These are phyloP conservation scores for Phylloscopus collybita DNA, from an alignment of 2,797 vertebrate genomes.

Conservation along the genomic window DNA sequence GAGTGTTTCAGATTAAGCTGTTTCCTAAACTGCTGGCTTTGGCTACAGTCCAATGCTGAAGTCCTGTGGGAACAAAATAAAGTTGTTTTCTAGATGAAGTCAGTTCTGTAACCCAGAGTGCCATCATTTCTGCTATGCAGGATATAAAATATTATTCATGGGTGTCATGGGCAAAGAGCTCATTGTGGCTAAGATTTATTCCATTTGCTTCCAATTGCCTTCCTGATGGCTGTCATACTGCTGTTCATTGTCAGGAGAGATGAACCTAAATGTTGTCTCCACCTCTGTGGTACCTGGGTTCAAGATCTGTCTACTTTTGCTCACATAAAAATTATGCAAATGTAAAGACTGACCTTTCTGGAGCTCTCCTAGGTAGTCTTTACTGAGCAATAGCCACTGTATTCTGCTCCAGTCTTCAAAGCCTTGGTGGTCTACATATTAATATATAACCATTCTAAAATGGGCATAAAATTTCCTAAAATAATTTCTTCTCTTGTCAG, in stretches of 20 bases:
- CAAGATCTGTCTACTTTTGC: background rate
- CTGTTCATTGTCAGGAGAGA: fast-evolving
- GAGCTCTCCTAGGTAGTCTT: background rate
- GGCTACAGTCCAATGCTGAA: fast-evolving
- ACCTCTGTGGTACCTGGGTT: background rate
- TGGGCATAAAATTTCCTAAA: conserved; percentile 42
- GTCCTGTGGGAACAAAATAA: background rate
- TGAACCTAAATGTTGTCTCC: background rate
- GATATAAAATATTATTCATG: background rate
- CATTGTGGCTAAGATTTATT: background rate
- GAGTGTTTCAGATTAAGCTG: fast-evolving
- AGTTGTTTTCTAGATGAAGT: background rate
- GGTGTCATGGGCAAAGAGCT: background rate
- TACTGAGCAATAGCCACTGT: background rate
- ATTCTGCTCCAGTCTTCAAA: background rate
- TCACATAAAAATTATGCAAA: background rate
- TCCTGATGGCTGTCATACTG: background rate
- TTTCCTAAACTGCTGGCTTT: background rate
- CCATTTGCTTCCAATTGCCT: background rate
- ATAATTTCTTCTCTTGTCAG: conserved; percentile 56
- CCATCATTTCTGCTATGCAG: background rate
- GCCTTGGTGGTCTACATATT: background rate
- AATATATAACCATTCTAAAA: conserved; percentile 27
- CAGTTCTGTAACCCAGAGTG: background rate
- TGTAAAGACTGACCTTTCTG: background rate